Evolutionary conservation across 2,113 vertebrate genomes (phyloP), one percentile per base, ranked within the genome.

Genomic region (Pterophyllum scalare): DNA sequence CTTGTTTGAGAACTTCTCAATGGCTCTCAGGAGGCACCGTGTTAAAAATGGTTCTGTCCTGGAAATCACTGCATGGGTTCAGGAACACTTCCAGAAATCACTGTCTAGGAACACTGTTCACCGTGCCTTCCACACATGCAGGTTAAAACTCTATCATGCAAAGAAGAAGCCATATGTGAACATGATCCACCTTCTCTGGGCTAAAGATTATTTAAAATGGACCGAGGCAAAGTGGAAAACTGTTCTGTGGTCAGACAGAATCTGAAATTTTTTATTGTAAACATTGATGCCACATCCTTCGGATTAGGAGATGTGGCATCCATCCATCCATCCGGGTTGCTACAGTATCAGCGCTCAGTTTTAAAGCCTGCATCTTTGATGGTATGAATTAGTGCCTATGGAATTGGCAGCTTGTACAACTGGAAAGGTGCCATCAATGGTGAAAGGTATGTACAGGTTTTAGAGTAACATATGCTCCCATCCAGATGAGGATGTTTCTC

Each of bases 1-100:
- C 57, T 14, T 65, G 79, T 78, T 82, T 74, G 75, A 88, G 81
- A 80, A 85, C 22, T 80, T 85, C 54, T 81, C 35, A 59, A 24
- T 70, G 54, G 28, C 3, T 28, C 35, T 43, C 62, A 24, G 35
- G n/a, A 40, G 38, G 38, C 62, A 43, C 35, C 24, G 7, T 12
- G 40, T 43, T 65, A 43, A 65, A 61, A 15, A 24, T 0, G 6
- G 9, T 64, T 64, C 35, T 22, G 35, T 22, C 61, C 35, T 22
- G 35, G 61, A 40, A 64, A 64, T 64, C 33, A 40, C 6, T 2
- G 61, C n/a, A 64, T 38, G 33, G 60, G 33, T 20, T 64, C 60
- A 64, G 33, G 61, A 22, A 3, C 35, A 64, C 61, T 38, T 62
- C 7, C 59, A 61, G 17, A 61, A 61, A 35, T 61, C 59, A 35